These are phyloP conservation scores for Equus przewalskii DNA, from an alignment of 2,113 vertebrate species.

Conservation along the genomic window DNA sequence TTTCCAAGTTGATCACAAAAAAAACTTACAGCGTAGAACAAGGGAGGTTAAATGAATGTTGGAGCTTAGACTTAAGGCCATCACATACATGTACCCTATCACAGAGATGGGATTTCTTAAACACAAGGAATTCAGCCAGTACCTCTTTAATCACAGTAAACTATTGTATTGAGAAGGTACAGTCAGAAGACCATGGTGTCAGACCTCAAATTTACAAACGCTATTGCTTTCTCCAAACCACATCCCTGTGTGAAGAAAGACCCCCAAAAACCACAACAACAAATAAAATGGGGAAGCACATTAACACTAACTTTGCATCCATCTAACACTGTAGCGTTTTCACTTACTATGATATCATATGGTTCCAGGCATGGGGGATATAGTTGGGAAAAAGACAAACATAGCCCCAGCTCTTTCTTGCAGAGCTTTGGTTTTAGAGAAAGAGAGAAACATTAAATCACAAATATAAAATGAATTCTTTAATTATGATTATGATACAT, in stretches of 20 bases:
- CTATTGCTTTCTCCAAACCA: not conserved
- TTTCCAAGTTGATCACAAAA: not conserved
- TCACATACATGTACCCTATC: not conserved
- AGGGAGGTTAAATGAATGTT: not conserved
- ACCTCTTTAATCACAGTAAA: not conserved
- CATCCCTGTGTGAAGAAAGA: not conserved
- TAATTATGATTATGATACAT: not conserved
- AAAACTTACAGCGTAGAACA: not conserved
- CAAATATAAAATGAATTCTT: not conserved
- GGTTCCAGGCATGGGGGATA: not conserved
- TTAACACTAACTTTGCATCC: not conserved
- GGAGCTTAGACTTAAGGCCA: not conserved
- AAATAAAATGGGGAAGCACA: not conserved
- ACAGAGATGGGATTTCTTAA: not conserved
- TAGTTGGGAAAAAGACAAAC: not conserved
- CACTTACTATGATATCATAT: too few relatives aligned
- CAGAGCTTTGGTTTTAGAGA: not conserved
- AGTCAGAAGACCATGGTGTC: not conserved
- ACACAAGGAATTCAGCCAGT: not conserved
- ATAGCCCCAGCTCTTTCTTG: not conserved
- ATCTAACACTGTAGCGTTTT: not conserved
- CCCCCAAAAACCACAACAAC: not conserved
- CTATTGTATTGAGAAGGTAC: not conserved
- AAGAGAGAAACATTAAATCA: not conserved
- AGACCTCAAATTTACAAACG: not conserved